These are phyloP conservation scores for Lasiurus cinereus DNA, from an alignment of 2,113 vertebrate genomes.

Conservation along the genomic window DNA sequence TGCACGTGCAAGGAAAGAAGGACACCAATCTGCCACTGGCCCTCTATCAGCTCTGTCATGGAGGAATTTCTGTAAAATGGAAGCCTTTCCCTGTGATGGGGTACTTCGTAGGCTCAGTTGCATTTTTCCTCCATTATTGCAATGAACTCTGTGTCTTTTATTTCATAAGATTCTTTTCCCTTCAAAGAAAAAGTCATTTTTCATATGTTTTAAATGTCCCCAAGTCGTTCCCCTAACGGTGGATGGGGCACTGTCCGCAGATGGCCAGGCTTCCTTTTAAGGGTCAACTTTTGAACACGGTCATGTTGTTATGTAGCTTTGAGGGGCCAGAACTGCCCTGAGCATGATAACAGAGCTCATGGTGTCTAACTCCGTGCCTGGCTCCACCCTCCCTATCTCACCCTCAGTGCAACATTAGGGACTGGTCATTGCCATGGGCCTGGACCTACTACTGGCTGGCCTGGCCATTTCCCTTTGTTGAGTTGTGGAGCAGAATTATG, in stretches of 20 bases:
- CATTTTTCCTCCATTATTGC: background rate
- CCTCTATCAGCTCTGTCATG: background rate
- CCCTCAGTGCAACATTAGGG: background rate
- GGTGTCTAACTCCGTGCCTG: background rate
- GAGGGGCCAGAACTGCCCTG: background rate
- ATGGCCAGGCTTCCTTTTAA: background rate
- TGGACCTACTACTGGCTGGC: background rate
- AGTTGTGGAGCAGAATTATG: slow-evolving; percentile 31
- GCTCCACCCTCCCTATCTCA: background rate
- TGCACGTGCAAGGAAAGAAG: background rate
- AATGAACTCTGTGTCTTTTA: background rate
- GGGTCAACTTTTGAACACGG: too few relatives aligned
- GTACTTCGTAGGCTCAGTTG: background rate
- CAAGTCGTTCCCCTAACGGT: background rate
- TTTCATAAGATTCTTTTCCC: background rate
- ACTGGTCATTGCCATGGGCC: fast-evolving
- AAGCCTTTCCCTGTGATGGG: background rate
- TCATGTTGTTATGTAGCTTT: background rate
- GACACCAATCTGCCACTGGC: too few relatives aligned
- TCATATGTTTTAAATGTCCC: background rate
- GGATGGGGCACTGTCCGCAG: background rate
- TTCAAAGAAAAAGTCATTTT: background rate
- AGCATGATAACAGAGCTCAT: fast-evolving
- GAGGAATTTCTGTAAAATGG: background rate
- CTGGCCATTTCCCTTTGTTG: background rate